Evolutionary conservation across 2,113 vertebrate species (phyloP).

Genomic region (Dicerorhinus sumatrensis): DNA sequence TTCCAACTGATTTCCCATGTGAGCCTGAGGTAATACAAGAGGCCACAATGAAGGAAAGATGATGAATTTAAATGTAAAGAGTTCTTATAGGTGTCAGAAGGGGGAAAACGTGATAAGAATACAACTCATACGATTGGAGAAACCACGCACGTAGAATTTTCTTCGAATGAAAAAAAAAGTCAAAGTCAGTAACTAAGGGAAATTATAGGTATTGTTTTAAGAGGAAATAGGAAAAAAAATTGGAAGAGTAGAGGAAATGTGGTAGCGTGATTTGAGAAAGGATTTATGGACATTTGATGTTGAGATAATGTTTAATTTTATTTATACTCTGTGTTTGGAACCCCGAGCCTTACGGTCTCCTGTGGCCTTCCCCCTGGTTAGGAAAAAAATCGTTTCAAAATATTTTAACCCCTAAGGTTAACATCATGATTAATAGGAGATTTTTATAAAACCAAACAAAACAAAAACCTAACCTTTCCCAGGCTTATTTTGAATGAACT

Average conservation of each 20-base stretch:
- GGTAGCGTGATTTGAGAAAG: conserved; percentile 5
- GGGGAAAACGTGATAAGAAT: not conserved
- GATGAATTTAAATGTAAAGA: not conserved
- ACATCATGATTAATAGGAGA: conserved; percentile 57
- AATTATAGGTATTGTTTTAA: conserved; percentile 33
- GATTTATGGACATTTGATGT: conserved; percentile 69
- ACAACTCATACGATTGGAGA: not conserved
- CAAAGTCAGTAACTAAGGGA: not conserved
- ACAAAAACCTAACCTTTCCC: conserved; percentile 47
- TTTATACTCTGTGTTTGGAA: conserved; percentile 67
- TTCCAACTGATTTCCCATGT: not conserved
- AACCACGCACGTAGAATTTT: not conserved
- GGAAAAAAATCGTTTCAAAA: conserved; percentile 42
- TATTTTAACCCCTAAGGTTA: conserved; percentile 66
- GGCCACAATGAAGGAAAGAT: not conserved
- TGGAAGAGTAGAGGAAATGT: conserved; percentile 54
- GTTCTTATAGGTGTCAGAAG: not conserved
- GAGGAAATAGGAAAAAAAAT: not conserved
- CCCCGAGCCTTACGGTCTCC: not conserved
- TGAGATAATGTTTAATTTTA: conserved; percentile 67
- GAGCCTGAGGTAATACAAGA: not conserved
- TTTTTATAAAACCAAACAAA: not conserved
- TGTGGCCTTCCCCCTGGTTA: not conserved
- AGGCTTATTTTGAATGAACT: conserved; percentile 54
- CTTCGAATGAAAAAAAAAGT: not conserved